phyloP scores from a whole-genome alignment of 2,888 invertebrate species.

The Polydrusus tereticollis region DNA sequence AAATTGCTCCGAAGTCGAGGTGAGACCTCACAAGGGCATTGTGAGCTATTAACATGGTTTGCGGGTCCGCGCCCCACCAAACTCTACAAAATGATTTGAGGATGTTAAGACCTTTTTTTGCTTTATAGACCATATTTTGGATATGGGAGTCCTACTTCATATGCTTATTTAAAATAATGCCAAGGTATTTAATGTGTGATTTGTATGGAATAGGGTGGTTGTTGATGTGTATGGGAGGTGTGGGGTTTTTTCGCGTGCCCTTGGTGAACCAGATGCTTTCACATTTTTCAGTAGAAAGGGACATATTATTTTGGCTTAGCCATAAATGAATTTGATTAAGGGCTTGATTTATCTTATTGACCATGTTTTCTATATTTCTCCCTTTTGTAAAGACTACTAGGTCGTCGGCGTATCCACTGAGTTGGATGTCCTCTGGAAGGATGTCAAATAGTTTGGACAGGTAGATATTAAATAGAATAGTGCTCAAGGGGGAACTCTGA shows the following conservation, averaged over 20 bases:
- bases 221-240: neutral
- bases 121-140: constrained; percentile 6
- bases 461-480: no score
- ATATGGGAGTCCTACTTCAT: constrained; percentile 25
- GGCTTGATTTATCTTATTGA: no score
- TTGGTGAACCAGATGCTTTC: constrained; percentile 25
- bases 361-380: no score
- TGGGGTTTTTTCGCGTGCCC: neutral
- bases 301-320: no score
- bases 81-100: constrained; percentile 13
- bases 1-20: constrained; percentile 17
- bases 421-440: no score
- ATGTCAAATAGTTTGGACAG: no score
- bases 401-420: no score
- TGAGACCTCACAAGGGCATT: constrained; percentile 20
- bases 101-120: constrained; percentile 2
- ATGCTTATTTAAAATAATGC: neutral
- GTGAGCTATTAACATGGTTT: neutral
- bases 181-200: constrained; percentile 15
- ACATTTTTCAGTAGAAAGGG: constrained; percentile 25
- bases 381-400: no score
- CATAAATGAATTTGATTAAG: no score
- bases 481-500: no score
- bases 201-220: constrained; percentile 11
- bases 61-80: constrained; percentile 38